Conservation (phyloP, 2,888 invertebrate species). For the Cryptus armator region DNA sequence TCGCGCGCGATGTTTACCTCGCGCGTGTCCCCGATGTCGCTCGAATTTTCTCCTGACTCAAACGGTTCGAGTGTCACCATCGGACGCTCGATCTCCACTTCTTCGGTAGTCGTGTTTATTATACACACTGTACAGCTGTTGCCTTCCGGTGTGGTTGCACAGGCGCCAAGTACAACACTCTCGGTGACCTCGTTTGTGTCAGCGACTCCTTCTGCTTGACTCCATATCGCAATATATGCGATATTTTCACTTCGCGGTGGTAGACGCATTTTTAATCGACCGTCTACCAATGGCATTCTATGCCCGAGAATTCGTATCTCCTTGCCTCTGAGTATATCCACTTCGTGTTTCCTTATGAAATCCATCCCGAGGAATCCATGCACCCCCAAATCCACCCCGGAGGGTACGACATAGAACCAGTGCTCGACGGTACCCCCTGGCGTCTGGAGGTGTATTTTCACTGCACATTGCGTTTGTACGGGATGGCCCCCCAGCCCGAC, state of each 20-base stretch:
- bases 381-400: not conserved
- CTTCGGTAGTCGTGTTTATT: too few species aligned
- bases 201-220: not conserved
- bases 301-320: slow-evolving; percentile 2
- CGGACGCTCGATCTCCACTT: too few species aligned
- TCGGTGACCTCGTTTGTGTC: not conserved
- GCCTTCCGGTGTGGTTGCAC: not conserved
- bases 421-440: not conserved
- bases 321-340: slow-evolving; percentile 2
- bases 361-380: slow-evolving; percentile 24
- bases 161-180: not conserved
- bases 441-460: not conserved
- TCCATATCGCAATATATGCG: not conserved
- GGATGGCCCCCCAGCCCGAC: too few species aligned
- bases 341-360: not conserved
- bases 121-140: slow-evolving; percentile 15
- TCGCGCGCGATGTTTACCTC: too few species aligned
- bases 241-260: slow-evolving; percentile 19
- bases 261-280: not conserved
- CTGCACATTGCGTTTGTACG: not conserved
- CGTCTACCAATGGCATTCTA: not conserved
- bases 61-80: too few species aligned
- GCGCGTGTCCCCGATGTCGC: too few species aligned
- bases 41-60: too few species aligned
- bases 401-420: not conserved